phyloP scores from a whole-genome alignment of 2,113 vertebrate genomes.

The Centropus bengalensis region DNA sequence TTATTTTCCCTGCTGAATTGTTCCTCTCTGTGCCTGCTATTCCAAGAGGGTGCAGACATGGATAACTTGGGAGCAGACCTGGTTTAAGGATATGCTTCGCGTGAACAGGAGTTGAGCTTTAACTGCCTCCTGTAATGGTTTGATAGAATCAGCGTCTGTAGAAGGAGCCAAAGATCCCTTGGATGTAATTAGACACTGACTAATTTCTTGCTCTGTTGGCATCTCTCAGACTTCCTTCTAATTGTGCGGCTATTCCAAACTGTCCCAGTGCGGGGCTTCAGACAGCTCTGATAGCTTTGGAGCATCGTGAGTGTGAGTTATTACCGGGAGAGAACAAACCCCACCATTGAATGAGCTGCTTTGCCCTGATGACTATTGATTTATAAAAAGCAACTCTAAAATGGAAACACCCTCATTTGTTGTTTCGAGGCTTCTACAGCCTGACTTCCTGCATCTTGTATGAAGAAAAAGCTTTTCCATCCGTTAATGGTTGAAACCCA shows the following conservation, averaged over 20 bases:
- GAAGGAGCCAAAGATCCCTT: not conserved
- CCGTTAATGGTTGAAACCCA: not conserved
- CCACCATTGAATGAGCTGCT: not conserved
- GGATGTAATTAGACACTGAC: not conserved
- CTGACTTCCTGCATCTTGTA: not conserved
- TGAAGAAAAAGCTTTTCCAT: not conserved
- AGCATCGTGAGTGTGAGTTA: not conserved
- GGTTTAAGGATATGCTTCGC: accelerated
- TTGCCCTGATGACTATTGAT: not conserved
- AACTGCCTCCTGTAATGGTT: not conserved
- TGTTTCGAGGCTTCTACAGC: accelerated
- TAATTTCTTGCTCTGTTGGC: not conserved
- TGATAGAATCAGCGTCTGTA: not conserved
- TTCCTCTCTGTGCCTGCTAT: not conserved
- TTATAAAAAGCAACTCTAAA: not conserved
- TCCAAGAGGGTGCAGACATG: not conserved
- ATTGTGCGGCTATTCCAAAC: not conserved
- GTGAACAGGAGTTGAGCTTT: not conserved
- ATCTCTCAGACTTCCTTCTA: not conserved
- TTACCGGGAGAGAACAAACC: not conserved
- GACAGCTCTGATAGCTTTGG: not conserved
- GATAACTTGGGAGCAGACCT: accelerated
- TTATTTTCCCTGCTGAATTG: not conserved
- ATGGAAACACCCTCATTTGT: accelerated
- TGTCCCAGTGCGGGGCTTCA: not conserved